Evolutionary conservation across 2,888 invertebrate genomes (phyloP).

Genomic region (Drosophila flavopinicola): DNA sequence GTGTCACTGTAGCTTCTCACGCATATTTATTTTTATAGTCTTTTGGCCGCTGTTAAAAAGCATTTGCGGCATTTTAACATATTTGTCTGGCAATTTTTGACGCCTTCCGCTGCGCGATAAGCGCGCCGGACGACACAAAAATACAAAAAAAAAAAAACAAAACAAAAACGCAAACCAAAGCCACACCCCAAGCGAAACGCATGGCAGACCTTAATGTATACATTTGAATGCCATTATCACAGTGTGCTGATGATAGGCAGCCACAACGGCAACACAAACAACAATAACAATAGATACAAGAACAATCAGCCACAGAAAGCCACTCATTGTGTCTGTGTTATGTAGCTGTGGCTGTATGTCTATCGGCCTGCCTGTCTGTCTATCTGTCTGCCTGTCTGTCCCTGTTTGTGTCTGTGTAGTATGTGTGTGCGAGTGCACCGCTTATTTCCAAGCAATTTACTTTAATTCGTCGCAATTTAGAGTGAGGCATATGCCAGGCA

Average conservation of each 20-base stretch:
- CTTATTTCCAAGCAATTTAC: slow-evolving; percentile 78
- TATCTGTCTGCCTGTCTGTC: slow-evolving; percentile 12
- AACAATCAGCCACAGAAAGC: slow-evolving; percentile 63
- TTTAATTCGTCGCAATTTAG: slow-evolving; percentile 76
- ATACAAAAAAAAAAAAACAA: slow-evolving; percentile 16
- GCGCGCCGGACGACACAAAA: slow-evolving; percentile 21
- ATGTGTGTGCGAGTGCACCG: slow-evolving; percentile 25
- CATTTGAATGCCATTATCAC: slow-evolving; percentile 75
- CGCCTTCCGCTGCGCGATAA: slow-evolving; percentile 56
- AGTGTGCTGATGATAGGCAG: slow-evolving; percentile 43
- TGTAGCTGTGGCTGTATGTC: slow-evolving; percentile 21
- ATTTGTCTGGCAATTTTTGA: slow-evolving; percentile 57
- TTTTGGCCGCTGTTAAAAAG: slow-evolving; percentile 31
- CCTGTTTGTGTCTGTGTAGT: slow-evolving; percentile 18
- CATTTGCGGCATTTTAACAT: slow-evolving; percentile 60
- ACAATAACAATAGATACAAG: slow-evolving; percentile 40
- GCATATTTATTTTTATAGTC: slow-evolving; percentile 64
- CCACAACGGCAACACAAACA: slow-evolving; percentile 31
- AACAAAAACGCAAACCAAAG: slow-evolving; percentile 6
- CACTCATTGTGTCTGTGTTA: slow-evolving; percentile 63
- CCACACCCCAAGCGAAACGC: slow-evolving; percentile 6
- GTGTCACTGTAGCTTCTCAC: slow-evolving; percentile 19
- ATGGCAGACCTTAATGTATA: slow-evolving; percentile 60
- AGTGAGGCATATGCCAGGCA: slow-evolving; percentile 53
- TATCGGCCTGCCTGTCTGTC: slow-evolving; percentile 7